These are phyloP conservation scores for Notospermus geniculatus DNA, from an alignment of 1,140 invertebrate species.

Conservation along the genomic window DNA sequence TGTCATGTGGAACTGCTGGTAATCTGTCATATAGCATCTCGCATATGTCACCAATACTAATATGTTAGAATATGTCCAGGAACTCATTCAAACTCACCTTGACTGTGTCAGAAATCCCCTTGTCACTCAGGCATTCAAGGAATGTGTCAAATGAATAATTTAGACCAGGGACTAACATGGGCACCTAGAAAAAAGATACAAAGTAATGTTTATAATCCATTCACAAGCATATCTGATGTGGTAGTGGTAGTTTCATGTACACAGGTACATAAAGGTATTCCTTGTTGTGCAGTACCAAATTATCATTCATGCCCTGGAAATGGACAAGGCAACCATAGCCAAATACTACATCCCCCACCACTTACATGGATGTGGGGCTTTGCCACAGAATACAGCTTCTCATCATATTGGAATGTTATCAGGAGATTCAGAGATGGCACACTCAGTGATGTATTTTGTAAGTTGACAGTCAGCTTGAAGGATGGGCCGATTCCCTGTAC, in stretches of 20 bases:
- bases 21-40: background rate
- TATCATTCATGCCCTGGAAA: too few relatives aligned
- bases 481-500: slow-evolving; percentile 77
- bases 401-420: slow-evolving; percentile 72
- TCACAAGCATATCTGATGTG: too few relatives aligned
- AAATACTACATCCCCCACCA: too few relatives aligned
- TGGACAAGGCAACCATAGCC: too few relatives aligned
- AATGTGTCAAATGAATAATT: slow-evolving; percentile 71
- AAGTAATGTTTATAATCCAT: background rate
- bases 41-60: background rate
- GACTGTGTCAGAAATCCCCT: slow-evolving; percentile 63
- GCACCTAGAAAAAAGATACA: slow-evolving; percentile 60
- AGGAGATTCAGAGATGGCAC: slow-evolving; percentile 65
- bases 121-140: slow-evolving; percentile 67
- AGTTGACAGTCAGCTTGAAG: slow-evolving; percentile 72
- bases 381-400: slow-evolving; percentile 67
- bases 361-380: slow-evolving; percentile 63
- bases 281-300: too few relatives aligned
- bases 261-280: too few relatives aligned
- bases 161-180: slow-evolving; percentile 72
- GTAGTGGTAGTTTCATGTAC: too few relatives aligned
- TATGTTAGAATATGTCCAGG: background rate
- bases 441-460: slow-evolving; percentile 69
- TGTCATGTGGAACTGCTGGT: too few relatives aligned
- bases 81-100: slow-evolving; percentile 61